Percentiles rank a stretch among this genome's conserved stretches.
Evolutionary conservation across 2,113 vertebrate genomes (phyloP).

Genomic region (Leptodactylus fuscus): DNA sequence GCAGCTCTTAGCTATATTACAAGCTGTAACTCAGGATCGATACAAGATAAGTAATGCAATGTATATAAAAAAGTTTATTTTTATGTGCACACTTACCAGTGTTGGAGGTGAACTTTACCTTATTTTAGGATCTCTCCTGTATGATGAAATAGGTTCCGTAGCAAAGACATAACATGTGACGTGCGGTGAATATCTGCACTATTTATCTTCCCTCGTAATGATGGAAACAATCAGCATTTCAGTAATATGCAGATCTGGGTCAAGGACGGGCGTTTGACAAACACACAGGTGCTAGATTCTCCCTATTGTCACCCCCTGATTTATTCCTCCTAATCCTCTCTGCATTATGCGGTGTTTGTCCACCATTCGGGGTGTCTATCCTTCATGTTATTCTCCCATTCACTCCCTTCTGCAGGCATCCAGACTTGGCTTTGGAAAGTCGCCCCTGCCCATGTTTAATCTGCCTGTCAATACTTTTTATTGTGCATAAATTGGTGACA

Average conservation of each 20-base stretch:
- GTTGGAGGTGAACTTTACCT: too few species aligned
- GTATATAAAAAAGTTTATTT: too few species aligned
- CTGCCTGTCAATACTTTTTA: conserved; percentile 52
- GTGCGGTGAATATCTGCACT: too few species aligned
- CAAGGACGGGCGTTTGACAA: not conserved
- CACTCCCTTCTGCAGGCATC: conserved; percentile 48
- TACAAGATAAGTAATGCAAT: too few species aligned
- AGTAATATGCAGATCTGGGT: not conserved
- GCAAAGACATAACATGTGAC: too few species aligned
- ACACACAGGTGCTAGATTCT: conserved; percentile 43
- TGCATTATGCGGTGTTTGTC: conserved; percentile 27
- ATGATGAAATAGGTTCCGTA: too few species aligned
- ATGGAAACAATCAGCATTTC: not conserved
- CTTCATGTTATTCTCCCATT: conserved; percentile 11
- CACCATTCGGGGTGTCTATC: not conserved
- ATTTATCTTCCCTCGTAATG: not conserved
- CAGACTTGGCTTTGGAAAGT: conserved; percentile 42
- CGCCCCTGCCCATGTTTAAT: conserved; percentile 40
- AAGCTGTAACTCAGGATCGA: too few species aligned
- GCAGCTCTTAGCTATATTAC: too few species aligned
- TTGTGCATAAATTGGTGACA: conserved; percentile 41
- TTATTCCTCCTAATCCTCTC: conserved; percentile 36
- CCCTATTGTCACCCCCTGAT: conserved; percentile 6
- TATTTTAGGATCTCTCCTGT: too few species aligned
- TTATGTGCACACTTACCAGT: too few species aligned